A percentile compares a stretch with the other conserved stretches of the same genome.
phyloP scores from a whole-genome alignment of 2,888 invertebrate genomes.

The Stictocephala bisonia region DNA sequence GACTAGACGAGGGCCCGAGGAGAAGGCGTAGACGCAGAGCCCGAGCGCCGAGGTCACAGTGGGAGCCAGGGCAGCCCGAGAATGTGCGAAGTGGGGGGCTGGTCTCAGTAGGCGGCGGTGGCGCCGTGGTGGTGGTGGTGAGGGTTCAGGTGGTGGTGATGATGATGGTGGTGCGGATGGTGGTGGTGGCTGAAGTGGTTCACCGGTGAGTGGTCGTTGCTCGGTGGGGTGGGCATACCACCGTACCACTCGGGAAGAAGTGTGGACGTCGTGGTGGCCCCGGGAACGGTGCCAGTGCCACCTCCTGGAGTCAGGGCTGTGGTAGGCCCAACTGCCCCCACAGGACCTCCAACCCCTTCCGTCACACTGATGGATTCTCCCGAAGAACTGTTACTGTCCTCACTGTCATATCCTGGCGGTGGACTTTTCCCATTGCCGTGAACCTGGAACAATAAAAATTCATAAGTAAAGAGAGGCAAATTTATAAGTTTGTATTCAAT shows the following conservation, averaged over 20 bases:
- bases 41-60: slow-evolving; percentile 6
- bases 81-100: slow-evolving; percentile 58
- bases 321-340: slow-evolving; percentile 64
- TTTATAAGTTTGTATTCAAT: too few species aligned
- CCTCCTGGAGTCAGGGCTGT: slow-evolving; percentile 48
- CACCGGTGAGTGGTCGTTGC: slow-evolving; percentile 72
- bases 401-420: slow-evolving; percentile 85
- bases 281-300: slow-evolving; percentile 40
- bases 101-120: slow-evolving; percentile 79
- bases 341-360: slow-evolving; percentile 64
- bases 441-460: slow-evolving; percentile 71
- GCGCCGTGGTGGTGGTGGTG: slow-evolving; percentile 72
- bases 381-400: slow-evolving; percentile 83
- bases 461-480: too few species aligned
- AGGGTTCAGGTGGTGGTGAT: slow-evolving; percentile 67
- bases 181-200: slow-evolving; percentile 67
- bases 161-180: slow-evolving; percentile 69
- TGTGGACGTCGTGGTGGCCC: slow-evolving; percentile 14
- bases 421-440: slow-evolving; percentile 79
- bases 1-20: slow-evolving; percentile 16
- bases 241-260: slow-evolving; percentile 64
- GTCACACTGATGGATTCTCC: slow-evolving; percentile 80
- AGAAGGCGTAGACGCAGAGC: not conserved
- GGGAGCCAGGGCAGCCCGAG: slow-evolving; percentile 30
- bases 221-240: slow-evolving; percentile 66